phyloP scores from a whole-genome alignment of 2,888 invertebrate species.

The Cactoblastis cactorum region DNA sequence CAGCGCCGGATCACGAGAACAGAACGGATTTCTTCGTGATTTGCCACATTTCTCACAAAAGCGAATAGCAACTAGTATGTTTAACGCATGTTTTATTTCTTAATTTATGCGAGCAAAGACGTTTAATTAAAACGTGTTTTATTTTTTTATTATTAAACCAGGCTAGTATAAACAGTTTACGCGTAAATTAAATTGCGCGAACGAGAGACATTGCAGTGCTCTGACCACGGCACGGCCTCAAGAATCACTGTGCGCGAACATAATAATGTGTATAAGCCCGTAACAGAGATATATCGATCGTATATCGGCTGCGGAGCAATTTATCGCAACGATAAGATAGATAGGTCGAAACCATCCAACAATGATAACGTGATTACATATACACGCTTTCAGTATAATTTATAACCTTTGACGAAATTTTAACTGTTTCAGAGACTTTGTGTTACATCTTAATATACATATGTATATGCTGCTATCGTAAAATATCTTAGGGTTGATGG shows the following conservation, averaged over 20 bases:
- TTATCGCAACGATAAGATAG: constrained; percentile 74
- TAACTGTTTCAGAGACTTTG: constrained; percentile 15
- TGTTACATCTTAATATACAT: constrained; percentile 24
- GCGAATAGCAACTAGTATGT: neutral
- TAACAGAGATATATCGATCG: constrained; percentile 62
- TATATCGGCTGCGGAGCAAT: constrained; percentile 65
- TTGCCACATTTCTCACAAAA: constrained; percentile 11
- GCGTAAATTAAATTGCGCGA: constrained; percentile 29
- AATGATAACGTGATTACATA: constrained; percentile 39
- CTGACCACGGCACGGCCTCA: constrained; percentile 58
- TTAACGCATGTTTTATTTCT: constrained; percentile 11
- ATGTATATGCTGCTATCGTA: neutral
- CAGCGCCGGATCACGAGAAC: constrained; percentile 1
- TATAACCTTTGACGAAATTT: constrained; percentile 19
- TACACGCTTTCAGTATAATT: constrained; percentile 34
- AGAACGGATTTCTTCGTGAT: constrained; percentile 11
- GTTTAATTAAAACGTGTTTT: neutral
- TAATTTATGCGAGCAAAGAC: constrained; percentile 3
- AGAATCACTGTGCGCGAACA: constrained; percentile 63
- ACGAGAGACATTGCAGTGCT: constrained; percentile 41
- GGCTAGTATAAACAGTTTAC: constrained; percentile 9
- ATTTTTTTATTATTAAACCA: neutral
- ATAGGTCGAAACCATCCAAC: constrained; percentile 31
- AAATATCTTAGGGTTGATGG: no score
- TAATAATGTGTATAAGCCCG: constrained; percentile 41